A percentile compares a stretch with the other conserved stretches of the same genome.
Evolutionary conservation across 2,113 vertebrate species (phyloP).

Genomic region (Seriola dumerili): DNA sequence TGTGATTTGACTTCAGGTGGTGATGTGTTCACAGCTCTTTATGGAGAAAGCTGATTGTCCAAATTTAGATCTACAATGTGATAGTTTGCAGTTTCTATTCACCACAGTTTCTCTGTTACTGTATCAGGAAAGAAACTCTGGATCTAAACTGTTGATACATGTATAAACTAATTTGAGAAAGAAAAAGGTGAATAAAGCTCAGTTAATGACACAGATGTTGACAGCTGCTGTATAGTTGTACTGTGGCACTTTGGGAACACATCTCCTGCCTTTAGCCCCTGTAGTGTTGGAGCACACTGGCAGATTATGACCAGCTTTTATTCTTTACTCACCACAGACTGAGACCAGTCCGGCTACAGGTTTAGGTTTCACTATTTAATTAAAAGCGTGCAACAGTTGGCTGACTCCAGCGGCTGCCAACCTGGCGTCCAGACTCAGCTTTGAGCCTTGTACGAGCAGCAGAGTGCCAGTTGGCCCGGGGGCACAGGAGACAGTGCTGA

Average conservation of each 20-base stretch:
- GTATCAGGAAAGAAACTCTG: no score
- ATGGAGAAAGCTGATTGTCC: no score
- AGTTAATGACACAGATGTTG: not conserved
- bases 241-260: constrained; percentile 33
- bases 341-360: constrained; percentile 47
- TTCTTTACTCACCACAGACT: constrained; percentile 62
- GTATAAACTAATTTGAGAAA: no score
- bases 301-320: constrained; percentile 62
- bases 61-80: no score
- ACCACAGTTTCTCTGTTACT: no score
- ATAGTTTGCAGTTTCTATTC: no score
- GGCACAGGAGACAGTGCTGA: constrained; percentile 21
- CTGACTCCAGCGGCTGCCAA: constrained; percentile 68
- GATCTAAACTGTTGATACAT: no score
- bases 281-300: constrained; percentile 44
- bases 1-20: no score
- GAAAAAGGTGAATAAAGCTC: no score
- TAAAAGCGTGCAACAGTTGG: constrained; percentile 81
- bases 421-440: constrained; percentile 57
- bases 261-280: constrained; percentile 36
- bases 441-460: constrained; percentile 49
- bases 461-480: constrained; percentile 51
- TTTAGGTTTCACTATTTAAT: constrained; percentile 85
- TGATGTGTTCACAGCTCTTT: no score
- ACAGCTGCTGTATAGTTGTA: not conserved